Percentiles rank a stretch among this genome's conserved stretches.
Evolutionary conservation across 2,797 vertebrate genomes (phyloP).

Genomic region (Melanotaenia nigrans): DNA sequence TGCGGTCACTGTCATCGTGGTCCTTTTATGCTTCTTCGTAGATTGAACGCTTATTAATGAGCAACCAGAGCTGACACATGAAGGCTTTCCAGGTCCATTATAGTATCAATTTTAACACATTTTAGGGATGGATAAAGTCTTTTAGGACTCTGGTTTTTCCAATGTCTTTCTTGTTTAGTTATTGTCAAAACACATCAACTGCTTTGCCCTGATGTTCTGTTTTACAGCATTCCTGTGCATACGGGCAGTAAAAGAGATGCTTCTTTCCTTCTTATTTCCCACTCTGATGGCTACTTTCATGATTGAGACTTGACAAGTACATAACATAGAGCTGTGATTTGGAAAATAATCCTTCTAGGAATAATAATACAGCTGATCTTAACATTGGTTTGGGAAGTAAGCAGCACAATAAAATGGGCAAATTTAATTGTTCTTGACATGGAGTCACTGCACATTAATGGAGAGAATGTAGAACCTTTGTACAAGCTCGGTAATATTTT

Average conservation of each 20-base stretch:
- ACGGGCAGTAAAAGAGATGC: constrained; percentile 8
- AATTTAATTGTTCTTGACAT: constrained; percentile 27
- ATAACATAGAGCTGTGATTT: constrained; percentile 21
- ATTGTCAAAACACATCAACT: constrained; percentile 35
- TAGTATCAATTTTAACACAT: constrained; percentile 36
- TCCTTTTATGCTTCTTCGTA: constrained; percentile 8
- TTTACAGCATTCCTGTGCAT: not conserved
- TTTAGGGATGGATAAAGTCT: constrained; percentile 18
- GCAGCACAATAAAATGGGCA: constrained; percentile 1
- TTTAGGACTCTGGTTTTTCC: constrained; percentile 13
- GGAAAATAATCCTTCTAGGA: constrained; percentile 11
- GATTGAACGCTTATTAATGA: constrained; percentile 28
- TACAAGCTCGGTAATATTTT: constrained; percentile 21
- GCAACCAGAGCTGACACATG: constrained; percentile 15
- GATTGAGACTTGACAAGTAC: constrained; percentile 29
- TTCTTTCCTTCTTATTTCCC: constrained; percentile 32
- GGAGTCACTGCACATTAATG: constrained; percentile 22
- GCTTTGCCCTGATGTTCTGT: constrained; percentile 19
- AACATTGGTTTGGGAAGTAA: constrained; percentile 26
- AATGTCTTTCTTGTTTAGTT: constrained; percentile 30
- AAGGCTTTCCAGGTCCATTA: constrained; percentile 12
- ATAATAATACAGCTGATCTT: constrained; percentile 13
- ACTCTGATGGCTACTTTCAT: constrained; percentile 38
- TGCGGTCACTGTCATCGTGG: constrained; percentile 1
- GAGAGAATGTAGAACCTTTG: constrained; percentile 43